These are phyloP conservation scores for Tetragonula carbonaria DNA, from an alignment of 2,888 invertebrate species.

Conservation along the genomic window DNA sequence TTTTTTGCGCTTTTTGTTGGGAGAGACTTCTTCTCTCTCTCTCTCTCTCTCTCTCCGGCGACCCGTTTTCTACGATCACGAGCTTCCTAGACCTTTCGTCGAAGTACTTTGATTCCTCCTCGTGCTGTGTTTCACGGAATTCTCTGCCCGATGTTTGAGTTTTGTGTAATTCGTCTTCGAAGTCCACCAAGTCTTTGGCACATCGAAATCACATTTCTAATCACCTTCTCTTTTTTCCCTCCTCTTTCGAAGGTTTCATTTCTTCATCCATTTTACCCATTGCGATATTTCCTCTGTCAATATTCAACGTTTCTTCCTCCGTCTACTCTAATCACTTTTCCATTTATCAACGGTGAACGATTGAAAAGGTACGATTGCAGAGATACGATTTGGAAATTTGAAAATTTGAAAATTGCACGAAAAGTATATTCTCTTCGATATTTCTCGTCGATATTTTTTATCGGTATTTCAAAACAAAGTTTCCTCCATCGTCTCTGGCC, in stretches of 20 bases:
- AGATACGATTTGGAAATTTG: too few relatives aligned
- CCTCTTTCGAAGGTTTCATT: background rate
- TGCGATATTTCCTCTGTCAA: too few relatives aligned
- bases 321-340: too few relatives aligned
- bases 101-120: background rate
- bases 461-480: background rate
- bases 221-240: background rate
- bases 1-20: too few relatives aligned
- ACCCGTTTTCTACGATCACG: conserved; percentile 1
- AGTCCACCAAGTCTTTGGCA: too few relatives aligned
- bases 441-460: background rate
- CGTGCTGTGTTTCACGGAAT: background rate
- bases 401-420: too few relatives aligned
- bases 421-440: background rate
- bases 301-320: background rate
- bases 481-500: background rate
- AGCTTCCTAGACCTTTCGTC: background rate
- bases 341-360: background rate
- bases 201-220: too few relatives aligned
- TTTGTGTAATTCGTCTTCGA: background rate
- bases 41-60: background rate
- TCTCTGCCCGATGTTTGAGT: background rate
- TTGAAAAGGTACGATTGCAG: background rate
- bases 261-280: background rate
- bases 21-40: background rate